Conservation (phyloP, 92 coral and sea anemone species). For the Paramuricea clavata region DNA sequence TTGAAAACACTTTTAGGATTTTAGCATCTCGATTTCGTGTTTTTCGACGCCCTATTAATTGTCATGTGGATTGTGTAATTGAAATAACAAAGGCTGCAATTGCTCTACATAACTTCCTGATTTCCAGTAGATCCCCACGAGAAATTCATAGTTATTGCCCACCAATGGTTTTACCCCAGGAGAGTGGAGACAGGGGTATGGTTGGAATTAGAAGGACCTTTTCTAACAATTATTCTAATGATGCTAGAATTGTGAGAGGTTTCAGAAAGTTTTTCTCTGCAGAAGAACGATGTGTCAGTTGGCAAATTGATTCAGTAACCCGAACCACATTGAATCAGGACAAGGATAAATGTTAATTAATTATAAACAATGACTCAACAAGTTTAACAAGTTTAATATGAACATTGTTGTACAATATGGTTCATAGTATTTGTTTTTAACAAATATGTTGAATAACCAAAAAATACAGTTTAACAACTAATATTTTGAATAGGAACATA, state of each 20-base stretch:
- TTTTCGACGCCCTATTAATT: background rate
- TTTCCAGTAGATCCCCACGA: too few relatives aligned
- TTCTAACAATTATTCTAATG: background rate
- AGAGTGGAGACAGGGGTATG: background rate
- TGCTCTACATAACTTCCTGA: background rate
- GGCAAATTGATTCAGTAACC: background rate
- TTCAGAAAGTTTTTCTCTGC: background rate
- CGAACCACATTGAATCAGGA: background rate
- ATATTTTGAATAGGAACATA: too few relatives aligned
- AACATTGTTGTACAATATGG: too few relatives aligned
- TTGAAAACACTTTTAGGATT: conserved; percentile 13
- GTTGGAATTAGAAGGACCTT: background rate
- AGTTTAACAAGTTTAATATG: too few relatives aligned
- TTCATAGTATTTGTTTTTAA: too few relatives aligned
- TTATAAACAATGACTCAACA: too few relatives aligned
- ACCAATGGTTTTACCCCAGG: background rate
- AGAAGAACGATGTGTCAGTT: background rate
- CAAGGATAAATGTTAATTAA: too few relatives aligned
- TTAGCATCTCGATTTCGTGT: conserved; percentile 3
- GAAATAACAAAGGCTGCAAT: too few relatives aligned
- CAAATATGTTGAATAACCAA: background rate
- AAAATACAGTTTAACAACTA: background rate
- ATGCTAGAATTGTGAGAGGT: background rate
- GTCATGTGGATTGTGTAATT: background rate
- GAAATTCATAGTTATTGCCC: conserved; percentile 9